Evolutionary conservation across 1,140 invertebrate species (phyloP).

Genomic region (Littorina saxatilis): DNA sequence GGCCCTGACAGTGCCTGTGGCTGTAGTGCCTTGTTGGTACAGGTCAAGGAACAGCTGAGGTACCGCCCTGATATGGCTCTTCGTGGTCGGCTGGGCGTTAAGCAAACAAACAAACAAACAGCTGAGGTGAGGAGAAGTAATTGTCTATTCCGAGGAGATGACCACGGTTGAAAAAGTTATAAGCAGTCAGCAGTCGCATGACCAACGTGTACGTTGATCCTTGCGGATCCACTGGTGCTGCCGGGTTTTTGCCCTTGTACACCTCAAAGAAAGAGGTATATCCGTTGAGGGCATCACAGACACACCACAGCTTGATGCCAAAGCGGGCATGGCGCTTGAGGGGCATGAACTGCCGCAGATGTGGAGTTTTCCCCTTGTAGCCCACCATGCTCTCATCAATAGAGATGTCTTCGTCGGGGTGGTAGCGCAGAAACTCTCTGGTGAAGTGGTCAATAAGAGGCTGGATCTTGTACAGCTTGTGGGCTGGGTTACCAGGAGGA

Average conservation of each 20-base stretch:
- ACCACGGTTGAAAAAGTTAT: too few relatives aligned
- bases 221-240: too few relatives aligned
- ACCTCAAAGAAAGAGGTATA: neutral
- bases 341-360: conserved; percentile 15
- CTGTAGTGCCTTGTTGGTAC: neutral
- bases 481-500: neutral
- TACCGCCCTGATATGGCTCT: too few relatives aligned
- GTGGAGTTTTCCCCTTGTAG: conserved; percentile 15
- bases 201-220: too few relatives aligned
- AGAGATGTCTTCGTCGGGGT: neutral
- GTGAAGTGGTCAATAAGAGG: conserved; percentile 8
- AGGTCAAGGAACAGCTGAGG: too few relatives aligned
- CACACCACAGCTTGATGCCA: conserved; percentile 8
- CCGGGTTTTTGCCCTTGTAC: too few relatives aligned
- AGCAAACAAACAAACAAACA: too few relatives aligned
- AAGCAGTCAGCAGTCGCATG: too few relatives aligned
- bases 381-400: conserved; percentile 1
- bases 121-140: too few relatives aligned
- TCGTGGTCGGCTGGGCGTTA: too few relatives aligned
- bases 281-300: neutral
- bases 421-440: neutral
- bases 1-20: neutral
- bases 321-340: conserved; percentile 8
- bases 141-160: too few relatives aligned
- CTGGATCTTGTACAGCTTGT: neutral